These are phyloP conservation scores for Acleris literana DNA, from an alignment of 2,888 invertebrate genomes.

Conservation along the genomic window DNA sequence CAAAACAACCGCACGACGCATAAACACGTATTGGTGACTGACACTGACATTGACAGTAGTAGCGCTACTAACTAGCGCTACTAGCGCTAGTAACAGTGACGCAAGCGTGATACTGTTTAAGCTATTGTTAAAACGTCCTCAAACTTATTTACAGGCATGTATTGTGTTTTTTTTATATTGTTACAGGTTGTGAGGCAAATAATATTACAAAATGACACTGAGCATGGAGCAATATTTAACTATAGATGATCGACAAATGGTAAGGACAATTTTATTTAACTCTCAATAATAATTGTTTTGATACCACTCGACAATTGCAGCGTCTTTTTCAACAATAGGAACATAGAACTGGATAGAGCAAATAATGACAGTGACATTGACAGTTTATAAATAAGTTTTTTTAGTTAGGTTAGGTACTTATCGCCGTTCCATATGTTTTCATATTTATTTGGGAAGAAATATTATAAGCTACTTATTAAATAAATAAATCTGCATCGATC, in stretches of 20 bases:
- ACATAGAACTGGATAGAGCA: too few relatives aligned
- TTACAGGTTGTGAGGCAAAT: slow-evolving; percentile 7
- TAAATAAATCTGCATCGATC: not conserved
- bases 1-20: not conserved
- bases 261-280: slow-evolving; percentile 44
- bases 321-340: too few relatives aligned
- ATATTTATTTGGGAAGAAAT: too few relatives aligned
- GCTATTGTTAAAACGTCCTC: not conserved
- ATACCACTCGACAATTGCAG: not conserved
- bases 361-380: too few relatives aligned
- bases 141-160: too few relatives aligned
- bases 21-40: not conserved
- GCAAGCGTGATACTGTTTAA: slow-evolving; percentile 1
- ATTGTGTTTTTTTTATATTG: not conserved
- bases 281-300: not conserved
- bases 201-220: slow-evolving; percentile 59
- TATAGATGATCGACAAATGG: slow-evolving; percentile 71
- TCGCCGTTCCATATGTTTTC: too few relatives aligned
- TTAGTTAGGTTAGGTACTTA: too few relatives aligned
- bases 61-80: too few relatives aligned
- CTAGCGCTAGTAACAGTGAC: not conserved
- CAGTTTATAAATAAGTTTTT: too few relatives aligned
- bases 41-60: slow-evolving; percentile 5
- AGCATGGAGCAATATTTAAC: slow-evolving; percentile 69
- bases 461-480: too few relatives aligned